Evolutionary conservation across 2,113 vertebrate species (phyloP).

Genomic region (Dasypus novemcinctus): DNA sequence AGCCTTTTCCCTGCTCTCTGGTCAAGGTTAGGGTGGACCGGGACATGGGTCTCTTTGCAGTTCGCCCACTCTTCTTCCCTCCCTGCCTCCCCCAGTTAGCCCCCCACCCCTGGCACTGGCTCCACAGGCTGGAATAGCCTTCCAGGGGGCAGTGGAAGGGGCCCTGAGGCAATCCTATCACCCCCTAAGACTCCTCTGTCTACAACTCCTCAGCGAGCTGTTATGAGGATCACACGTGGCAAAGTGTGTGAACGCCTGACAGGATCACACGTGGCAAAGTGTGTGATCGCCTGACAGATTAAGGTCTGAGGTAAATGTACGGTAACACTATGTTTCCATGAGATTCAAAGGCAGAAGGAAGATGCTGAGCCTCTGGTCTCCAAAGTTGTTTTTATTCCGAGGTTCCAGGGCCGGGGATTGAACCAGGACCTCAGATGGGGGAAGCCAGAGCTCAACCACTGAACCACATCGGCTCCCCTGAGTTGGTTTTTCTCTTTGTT

Average conservation of each 20-base stretch:
- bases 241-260: accelerated
- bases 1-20: not conserved
- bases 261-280: accelerated
- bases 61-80: not conserved
- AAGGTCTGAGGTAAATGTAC: not conserved
- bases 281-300: accelerated
- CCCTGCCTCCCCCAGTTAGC: not conserved
- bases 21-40: accelerated
- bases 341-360: not conserved
- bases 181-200: not conserved
- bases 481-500: too few species aligned
- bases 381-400: too few species aligned
- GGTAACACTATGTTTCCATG: too few species aligned
- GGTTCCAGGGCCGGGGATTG: too few species aligned
- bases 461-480: too few species aligned
- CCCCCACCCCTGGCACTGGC: not conserved
- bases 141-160: not conserved
- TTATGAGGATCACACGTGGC: accelerated
- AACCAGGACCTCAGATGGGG: too few species aligned
- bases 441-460: too few species aligned
- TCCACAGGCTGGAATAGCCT: not conserved
- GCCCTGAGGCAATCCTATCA: not conserved
- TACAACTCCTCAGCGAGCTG: not conserved
- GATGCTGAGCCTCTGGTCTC: not conserved
- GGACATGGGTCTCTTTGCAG: too few species aligned